Conservation (phyloP, 35 echinoderm and acorn worm genomes). For the Hemicentrotus pulcherrimus region DNA sequence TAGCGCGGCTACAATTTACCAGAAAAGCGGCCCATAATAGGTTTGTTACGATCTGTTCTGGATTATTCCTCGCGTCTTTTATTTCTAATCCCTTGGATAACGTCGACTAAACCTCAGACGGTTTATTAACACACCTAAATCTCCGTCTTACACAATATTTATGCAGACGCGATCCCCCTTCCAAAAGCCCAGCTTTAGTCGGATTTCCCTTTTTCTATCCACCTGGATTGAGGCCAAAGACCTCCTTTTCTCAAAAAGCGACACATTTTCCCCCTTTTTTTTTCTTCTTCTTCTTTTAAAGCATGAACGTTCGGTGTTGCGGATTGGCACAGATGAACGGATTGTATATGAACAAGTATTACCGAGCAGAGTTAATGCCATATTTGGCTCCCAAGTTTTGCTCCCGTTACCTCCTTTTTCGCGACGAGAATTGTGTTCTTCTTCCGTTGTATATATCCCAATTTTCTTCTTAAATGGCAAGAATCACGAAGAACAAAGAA, state of each 20-base stretch:
- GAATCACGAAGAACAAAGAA: background rate
- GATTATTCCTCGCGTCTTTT: background rate
- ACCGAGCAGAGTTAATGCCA: background rate
- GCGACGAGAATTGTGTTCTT: background rate
- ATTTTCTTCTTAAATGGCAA: background rate
- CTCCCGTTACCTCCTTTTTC: background rate
- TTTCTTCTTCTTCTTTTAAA: background rate
- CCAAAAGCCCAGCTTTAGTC: background rate
- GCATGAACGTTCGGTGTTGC: background rate
- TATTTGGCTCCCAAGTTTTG: background rate
- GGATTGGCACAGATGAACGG: background rate
- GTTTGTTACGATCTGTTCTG: background rate
- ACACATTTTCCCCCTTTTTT: background rate
- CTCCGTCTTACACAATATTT: background rate
- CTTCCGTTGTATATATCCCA: background rate
- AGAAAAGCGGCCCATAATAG: background rate
- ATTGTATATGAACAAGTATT: background rate
- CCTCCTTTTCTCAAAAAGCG: background rate
- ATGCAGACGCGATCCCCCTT: background rate
- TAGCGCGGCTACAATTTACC: background rate
- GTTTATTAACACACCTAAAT: conserved; percentile 2
- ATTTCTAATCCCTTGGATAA: background rate
- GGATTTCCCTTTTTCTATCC: background rate
- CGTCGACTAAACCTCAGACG: background rate
- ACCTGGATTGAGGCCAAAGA: conserved; percentile 9